These are phyloP conservation scores for Enteromius mattozi DNA, from an alignment of 2,797 vertebrate species.

Conservation along the genomic window DNA sequence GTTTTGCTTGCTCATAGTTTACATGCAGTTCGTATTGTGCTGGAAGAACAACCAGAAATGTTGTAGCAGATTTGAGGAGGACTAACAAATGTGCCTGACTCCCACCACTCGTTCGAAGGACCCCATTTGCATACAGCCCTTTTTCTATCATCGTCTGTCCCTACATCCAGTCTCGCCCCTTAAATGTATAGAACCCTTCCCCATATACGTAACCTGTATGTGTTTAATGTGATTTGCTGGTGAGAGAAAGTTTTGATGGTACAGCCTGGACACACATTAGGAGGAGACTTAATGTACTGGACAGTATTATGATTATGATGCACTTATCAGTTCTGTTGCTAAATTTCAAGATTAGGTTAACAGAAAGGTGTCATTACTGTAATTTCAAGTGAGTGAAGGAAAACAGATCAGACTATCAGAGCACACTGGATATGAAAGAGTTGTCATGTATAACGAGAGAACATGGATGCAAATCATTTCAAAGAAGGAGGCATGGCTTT, in stretches of 20 bases:
- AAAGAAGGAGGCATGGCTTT: slow-evolving; percentile 35
- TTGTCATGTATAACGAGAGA: neutral
- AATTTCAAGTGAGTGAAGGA: neutral
- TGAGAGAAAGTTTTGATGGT: slow-evolving; percentile 40
- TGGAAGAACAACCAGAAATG: slow-evolving; percentile 36
- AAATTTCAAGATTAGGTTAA: neutral
- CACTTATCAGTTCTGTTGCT: neutral
- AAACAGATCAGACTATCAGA: neutral
- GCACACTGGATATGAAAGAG: neutral
- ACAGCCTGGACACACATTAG: slow-evolving; percentile 4
- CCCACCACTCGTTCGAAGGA: slow-evolving; percentile 50
- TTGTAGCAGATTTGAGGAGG: slow-evolving; percentile 55
- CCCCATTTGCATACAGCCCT: slow-evolving; percentile 25
- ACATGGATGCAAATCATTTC: neutral
- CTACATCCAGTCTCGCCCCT: slow-evolving; percentile 12
- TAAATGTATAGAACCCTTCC: slow-evolving; percentile 14
- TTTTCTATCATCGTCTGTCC: slow-evolving; percentile 34
- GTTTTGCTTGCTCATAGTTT: slow-evolving; percentile 48
- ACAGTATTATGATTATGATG: slow-evolving; percentile 14
- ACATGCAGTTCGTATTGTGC: slow-evolving; percentile 46
- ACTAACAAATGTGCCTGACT: slow-evolving; percentile 60
- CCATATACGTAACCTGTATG: slow-evolving; percentile 21
- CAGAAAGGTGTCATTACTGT: neutral
- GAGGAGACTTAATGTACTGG: neutral
- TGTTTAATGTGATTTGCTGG: slow-evolving; percentile 48